Base-by-base conservation (phyloP, 2,113 vertebrate genomes). In the Ardeotis arabs region DNA sequence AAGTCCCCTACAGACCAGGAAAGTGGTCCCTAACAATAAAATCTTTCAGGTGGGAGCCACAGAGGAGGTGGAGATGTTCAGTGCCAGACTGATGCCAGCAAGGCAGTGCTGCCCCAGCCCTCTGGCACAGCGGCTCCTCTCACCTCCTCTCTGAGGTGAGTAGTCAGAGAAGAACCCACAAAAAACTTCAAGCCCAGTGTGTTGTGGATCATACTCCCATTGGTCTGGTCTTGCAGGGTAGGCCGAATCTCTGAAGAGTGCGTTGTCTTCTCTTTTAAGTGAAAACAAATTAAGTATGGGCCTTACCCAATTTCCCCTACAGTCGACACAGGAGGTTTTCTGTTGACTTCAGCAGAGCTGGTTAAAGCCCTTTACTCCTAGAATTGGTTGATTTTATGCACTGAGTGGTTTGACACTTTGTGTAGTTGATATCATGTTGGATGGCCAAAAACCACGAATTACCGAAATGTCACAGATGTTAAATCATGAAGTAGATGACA, bases 401-500 rank as follows among this genome's bases (percentile, higher is more conserved):
- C 52, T 64, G 39, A 62, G 28, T 72, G 58, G 31, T 90, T 79
- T 78, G 89, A 91, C 77, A 84, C 83, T 78, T 91, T 64, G 12
- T 0, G 0, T 66, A 76, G 73, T 66, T 89, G 80, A 88, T 96
- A 70, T 78, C 75, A 67, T 45, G 18, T 50, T 77, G 79, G 84
- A 95, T 92, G 73, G 80, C 79, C 80, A 90, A 91, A 90, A 86
- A 82, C 83, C 1, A 0, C 3, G 23, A 94, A 82, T 82, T 96
- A 76, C 45, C 2, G 1, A 76, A 64, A 49, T 82, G 74, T 87
- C 89, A 93, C 94, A 93, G 95, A 73, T 91, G 53, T 39, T 96
- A 95, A 96, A 93, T 97, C 90, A 95, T 28, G 18, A 82, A 89
- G 78, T 45, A 89, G 93, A 87, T 85, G 96, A 87, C 95, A 96